Base-by-base conservation (phyloP, 2,797 vertebrate genomes). In the Amblyraja radiata region DNA sequence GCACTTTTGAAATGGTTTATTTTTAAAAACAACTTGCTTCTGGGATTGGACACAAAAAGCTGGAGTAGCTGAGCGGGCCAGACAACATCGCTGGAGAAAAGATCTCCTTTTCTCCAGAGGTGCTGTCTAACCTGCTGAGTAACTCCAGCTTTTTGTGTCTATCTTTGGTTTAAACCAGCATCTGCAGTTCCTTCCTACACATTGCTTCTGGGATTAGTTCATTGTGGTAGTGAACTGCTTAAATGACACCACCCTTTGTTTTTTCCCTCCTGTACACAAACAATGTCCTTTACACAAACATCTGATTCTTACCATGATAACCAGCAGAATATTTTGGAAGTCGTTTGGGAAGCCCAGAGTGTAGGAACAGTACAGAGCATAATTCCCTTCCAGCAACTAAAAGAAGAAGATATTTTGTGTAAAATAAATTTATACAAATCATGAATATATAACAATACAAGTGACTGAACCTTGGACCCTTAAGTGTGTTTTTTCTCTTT, bases 371-470 rank as follows among this genome's bases (percentile, higher is more conserved):
- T 99, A 99, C 90, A 99, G 96, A 10, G 98, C 98, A n/a, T 99
- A 99, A 96, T 99, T 99, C 63, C 98, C 98, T 76, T 99, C 98
- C 93, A 99, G 95, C 25, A 99, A 96, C 98, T 99, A 95, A 0
- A 93, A 93, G 11, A 93, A 0, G 94, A 80, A 21, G 8, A 94
- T 32, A 6, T 36, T 21, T 58, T 9, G 23, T 28, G 28, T 14
- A 76, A 39, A 76, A 76, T 54, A 46, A 54, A 21, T 46, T 46
- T 18, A 46, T 76, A 54, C 13, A 92, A 90, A 71, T 39, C n/a
- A 36, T 2, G 39, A 71, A 92, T n/a, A 16, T 54, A 46, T 28
- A 28, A 76, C 23, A 46, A 6, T 23, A 71, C 36, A 74, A 54
- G 68, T 90, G 9, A 6, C 32, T 46, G 18, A 90, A 23, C 3